phyloP scores from a whole-genome alignment of 1,140 invertebrate species.

The Lucilia sericata region DNA sequence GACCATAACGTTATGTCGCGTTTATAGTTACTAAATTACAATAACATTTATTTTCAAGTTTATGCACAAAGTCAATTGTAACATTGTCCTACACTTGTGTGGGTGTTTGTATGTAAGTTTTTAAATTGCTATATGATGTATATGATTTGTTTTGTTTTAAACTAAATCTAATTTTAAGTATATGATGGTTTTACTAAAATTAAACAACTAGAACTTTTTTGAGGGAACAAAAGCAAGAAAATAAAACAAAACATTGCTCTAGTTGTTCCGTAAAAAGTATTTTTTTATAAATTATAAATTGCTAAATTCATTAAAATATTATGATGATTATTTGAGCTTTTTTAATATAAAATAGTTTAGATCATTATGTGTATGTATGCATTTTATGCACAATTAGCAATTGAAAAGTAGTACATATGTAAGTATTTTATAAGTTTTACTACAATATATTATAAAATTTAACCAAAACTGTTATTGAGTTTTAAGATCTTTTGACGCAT shows the following conservation, averaged over 20 bases:
- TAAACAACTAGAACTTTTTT: background rate
- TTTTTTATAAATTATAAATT: too few species aligned
- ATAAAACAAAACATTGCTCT: background rate
- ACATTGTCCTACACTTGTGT: background rate
- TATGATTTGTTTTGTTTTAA: too few species aligned
- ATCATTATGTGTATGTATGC: background rate
- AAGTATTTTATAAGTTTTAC: background rate
- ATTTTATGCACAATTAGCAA: background rate
- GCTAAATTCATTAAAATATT: background rate
- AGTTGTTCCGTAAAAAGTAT: background rate
- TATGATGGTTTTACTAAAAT: background rate
- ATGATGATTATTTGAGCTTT: background rate
- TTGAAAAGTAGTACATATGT: background rate
- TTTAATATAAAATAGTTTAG: conserved; percentile 9
- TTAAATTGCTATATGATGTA: too few species aligned
- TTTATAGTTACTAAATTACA: background rate
- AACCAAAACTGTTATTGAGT: conserved; percentile 66
- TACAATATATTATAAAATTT: conserved; percentile 40
- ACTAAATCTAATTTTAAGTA: background rate
- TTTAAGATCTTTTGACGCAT: conserved; percentile 65
- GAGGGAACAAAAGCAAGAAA: background rate
- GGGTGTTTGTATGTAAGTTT: background rate
- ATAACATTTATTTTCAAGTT: background rate
- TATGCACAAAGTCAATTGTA: background rate
- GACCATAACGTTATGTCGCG: background rate